Evolutionary conservation across 1,140 invertebrate genomes (phyloP).

Genomic region (Meloidogyne exigua): DNA sequence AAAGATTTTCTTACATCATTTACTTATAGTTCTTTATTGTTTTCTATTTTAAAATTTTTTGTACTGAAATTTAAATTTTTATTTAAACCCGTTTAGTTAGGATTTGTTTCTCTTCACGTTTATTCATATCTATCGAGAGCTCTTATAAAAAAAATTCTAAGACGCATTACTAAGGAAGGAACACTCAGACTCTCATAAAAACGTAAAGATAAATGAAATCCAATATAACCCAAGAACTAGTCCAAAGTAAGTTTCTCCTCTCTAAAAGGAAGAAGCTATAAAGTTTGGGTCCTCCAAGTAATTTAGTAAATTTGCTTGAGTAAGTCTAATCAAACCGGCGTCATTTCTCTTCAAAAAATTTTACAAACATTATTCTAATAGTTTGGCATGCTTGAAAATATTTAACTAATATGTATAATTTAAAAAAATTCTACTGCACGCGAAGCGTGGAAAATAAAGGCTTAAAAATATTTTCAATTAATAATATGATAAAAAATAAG

Average conservation of each 20-base stretch:
- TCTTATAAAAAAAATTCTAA: neutral
- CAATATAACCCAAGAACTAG: neutral
- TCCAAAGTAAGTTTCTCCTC: neutral
- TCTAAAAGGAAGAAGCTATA: neutral
- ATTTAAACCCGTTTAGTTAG: neutral
- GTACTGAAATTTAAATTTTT: neutral
- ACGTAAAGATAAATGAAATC: neutral
- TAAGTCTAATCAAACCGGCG: neutral
- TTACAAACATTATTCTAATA: neutral
- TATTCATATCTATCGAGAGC: neutral
- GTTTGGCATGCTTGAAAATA: too few species aligned
- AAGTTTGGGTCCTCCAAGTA: neutral
- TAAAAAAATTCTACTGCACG: too few species aligned
- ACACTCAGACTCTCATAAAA: neutral
- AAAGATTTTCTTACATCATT: neutral
- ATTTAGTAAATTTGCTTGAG: neutral
- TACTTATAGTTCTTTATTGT: too few species aligned
- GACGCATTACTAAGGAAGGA: neutral
- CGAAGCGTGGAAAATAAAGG: too few species aligned
- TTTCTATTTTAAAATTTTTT: neutral
- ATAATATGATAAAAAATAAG: too few species aligned
- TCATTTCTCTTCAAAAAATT: neutral
- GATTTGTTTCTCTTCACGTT: too few species aligned
- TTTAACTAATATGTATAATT: too few species aligned
- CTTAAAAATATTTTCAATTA: too few species aligned